Base-by-base conservation (phyloP, 2,113 vertebrate genomes). In the Hymenochirus boettgeri region DNA sequence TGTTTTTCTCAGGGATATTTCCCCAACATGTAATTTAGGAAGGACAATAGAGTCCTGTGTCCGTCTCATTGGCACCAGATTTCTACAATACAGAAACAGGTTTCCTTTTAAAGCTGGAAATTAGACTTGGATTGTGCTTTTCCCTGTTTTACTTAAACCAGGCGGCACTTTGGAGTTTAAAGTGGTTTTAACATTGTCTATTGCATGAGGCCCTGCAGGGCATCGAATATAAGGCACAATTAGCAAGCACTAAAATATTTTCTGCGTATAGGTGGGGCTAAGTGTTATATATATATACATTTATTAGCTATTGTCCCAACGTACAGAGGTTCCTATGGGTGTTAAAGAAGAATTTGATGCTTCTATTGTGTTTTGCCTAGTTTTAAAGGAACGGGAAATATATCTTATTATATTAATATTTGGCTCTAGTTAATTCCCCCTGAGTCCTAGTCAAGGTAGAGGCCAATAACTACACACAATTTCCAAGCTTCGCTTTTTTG, bases 91-190 rank as follows among this genome's bases (percentile, higher is more conserved):
- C 87, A 88, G 87, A 89, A 89, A 79, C 84, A 77, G 82, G 84
- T 77, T 89, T 89, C 88, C 87, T 86, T 88, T 77, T 79, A 79
- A 70, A 80, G 73, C 77, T 81, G 88, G 85, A 86, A 89, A 89
- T 88, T 88, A 83, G 78, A 85, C 83, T 88, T 84, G 86, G 81
- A 85, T 81, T 76, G 76, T 74, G 82, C 85, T 80, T 85, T 86
- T 80, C 85, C 85, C 39, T 2, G 80, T 86, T 80, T 88, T 86
- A 83, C 80, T 85, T 82, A 85, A 83, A 73, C 77, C 82, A 80
- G 80, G 86, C 81, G 86, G 85, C 84, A 87, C 85, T 82, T 79
- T 72, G 62, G 61, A 74, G 75, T 77, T 70, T 62, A 66, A 71
- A 67, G 42, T 45, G 51, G 55, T 47, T 60, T 69, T 47, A 69